phyloP scores from a whole-genome alignment of 2,888 invertebrate species.

The Synanthedon myopaeformis region DNA sequence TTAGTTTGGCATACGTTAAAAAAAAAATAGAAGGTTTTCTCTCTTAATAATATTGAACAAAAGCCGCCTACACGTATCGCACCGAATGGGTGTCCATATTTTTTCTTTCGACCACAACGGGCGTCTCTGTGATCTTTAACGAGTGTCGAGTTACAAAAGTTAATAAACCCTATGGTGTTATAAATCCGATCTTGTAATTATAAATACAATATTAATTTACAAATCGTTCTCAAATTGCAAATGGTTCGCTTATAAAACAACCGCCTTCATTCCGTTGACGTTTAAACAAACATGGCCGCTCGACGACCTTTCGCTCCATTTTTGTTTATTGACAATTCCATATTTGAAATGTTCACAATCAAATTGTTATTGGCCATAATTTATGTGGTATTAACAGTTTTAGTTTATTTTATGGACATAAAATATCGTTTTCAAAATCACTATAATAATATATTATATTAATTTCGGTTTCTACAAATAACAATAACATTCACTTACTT shows the following conservation, averaged over 20 bases:
- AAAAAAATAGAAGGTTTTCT: too few species aligned
- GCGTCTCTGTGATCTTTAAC: background rate
- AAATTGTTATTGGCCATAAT: background rate
- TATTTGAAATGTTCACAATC: slow-evolving; percentile 6
- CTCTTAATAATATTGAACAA: too few species aligned
- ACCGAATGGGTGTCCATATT: too few species aligned
- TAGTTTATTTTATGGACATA: too few species aligned
- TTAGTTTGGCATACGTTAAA: too few species aligned
- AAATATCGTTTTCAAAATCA: too few species aligned
- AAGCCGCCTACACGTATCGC: too few species aligned
- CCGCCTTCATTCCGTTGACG: background rate
- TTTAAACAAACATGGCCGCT: background rate
- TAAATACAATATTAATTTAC: background rate
- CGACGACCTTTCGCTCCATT: slow-evolving; percentile 23
- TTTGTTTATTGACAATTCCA: slow-evolving; percentile 14
- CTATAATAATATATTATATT: too few species aligned
- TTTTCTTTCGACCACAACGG: background rate
- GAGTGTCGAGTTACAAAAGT: background rate
- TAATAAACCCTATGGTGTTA: background rate
- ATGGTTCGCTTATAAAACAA: background rate
- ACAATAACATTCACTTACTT: too few species aligned
- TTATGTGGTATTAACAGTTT: too few species aligned
- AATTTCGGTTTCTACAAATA: too few species aligned
- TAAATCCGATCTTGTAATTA: background rate
- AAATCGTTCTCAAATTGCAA: background rate